Percentiles rank a stretch among this genome's conserved stretches.
phyloP scores from a whole-genome alignment of 92 coral and sea anemone genomes.

The Bergia puertoricense region DNA sequence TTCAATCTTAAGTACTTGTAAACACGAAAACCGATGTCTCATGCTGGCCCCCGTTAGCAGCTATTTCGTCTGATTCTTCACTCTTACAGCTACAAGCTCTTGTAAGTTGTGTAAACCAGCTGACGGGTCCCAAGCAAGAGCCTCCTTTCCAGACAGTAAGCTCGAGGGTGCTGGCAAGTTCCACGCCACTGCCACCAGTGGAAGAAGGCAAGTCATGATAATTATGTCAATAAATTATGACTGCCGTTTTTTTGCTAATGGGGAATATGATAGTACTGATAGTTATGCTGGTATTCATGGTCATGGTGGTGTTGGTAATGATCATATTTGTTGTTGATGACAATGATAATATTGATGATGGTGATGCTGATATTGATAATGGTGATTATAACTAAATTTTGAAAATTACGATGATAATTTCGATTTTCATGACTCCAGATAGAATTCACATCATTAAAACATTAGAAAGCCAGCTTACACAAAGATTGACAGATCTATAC shows the following conservation, averaged over 20 bases:
- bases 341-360: slow-evolving; percentile 19
- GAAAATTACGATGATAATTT: neutral
- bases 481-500: neutral
- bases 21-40: neutral
- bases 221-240: no score
- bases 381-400: neutral
- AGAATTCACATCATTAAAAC: neutral
- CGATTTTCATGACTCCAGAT: neutral
- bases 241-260: no score
- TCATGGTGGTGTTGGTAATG: neutral
- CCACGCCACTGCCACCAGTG: slow-evolving; percentile 64
- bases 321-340: no score
- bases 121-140: slow-evolving; percentile 51
- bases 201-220: slow-evolving; percentile 46
- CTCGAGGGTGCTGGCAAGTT: slow-evolving; percentile 61
- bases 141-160: slow-evolving; percentile 19
- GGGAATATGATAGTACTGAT: neutral
- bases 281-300: neutral
- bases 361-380: neutral
- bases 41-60: no score
- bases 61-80: neutral
- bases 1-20: neutral
- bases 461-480: neutral
- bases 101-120: slow-evolving; percentile 78
- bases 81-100: slow-evolving; percentile 83